These are phyloP conservation scores for Manduca sexta DNA, from an alignment of 1,140 invertebrate species.

Conservation along the genomic window DNA sequence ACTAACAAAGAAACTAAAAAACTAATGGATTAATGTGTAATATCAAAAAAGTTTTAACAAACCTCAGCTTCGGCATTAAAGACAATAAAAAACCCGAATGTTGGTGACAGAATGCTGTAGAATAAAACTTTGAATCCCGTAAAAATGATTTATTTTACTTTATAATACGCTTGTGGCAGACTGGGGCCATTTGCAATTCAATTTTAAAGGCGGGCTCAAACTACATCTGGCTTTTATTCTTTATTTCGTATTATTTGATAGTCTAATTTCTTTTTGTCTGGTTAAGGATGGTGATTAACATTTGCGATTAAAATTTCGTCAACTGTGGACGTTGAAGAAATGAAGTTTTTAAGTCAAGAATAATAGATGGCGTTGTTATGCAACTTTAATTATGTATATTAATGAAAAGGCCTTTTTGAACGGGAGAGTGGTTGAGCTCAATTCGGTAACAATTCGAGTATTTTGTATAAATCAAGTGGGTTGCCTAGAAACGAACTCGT, in stretches of 20 bases:
- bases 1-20: too few relatives aligned
- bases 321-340: too few relatives aligned
- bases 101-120: not conserved
- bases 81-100: not conserved
- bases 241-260: not conserved
- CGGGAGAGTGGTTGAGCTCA: too few relatives aligned
- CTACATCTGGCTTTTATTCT: conserved; percentile 1
- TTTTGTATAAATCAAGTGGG: too few relatives aligned
- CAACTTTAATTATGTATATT: too few relatives aligned
- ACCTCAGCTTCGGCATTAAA: not conserved
- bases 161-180: conserved; percentile 1
- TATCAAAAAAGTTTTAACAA: not conserved
- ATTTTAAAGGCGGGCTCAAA: not conserved
- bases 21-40: too few relatives aligned
- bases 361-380: too few relatives aligned
- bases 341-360: too few relatives aligned
- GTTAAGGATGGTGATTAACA: not conserved
- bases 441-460: too few relatives aligned
- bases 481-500: too few relatives aligned
- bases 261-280: conserved; percentile 1
- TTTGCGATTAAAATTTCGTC: not conserved
- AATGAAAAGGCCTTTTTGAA: too few relatives aligned
- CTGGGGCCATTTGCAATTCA: conserved; percentile 4
- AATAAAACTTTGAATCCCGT: not conserved
- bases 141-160: conserved; percentile 3